Percentiles rank a stretch among this genome's conserved stretches.
Conservation (phyloP, 2,797 vertebrate species). For the Manis pentadactyla region DNA sequence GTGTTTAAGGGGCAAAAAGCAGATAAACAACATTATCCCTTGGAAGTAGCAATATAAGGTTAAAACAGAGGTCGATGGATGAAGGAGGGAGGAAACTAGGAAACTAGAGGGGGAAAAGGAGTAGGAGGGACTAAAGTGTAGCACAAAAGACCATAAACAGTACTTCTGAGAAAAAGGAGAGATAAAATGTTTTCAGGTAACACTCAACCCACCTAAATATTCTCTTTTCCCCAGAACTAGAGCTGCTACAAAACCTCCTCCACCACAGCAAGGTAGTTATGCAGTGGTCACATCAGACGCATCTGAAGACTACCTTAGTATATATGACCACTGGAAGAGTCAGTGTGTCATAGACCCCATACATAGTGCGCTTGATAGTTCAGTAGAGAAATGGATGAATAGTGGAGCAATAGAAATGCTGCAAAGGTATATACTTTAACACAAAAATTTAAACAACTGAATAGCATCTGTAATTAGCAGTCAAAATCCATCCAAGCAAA, state of each 20-base stretch:
- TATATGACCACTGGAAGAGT: background rate
- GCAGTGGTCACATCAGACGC: background rate
- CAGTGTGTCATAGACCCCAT: background rate
- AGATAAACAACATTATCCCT: background rate
- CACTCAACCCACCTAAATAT: background rate
- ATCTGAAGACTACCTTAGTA: background rate
- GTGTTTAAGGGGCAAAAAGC: background rate
- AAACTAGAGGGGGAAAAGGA: background rate
- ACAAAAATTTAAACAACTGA: background rate
- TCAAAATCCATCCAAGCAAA: conserved; percentile 48
- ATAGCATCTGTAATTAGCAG: conserved; percentile 25
- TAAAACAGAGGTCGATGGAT: background rate
- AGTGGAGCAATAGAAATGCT: background rate
- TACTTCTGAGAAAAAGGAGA: background rate
- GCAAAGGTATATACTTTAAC: background rate
- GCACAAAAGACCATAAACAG: background rate
- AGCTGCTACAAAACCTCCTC: background rate
- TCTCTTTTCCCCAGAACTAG: background rate
- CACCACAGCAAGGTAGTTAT: background rate
- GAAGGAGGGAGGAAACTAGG: background rate
- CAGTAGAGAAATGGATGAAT: background rate
- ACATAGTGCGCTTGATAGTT: background rate
- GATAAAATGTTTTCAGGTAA: background rate
- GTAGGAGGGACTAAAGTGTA: background rate
- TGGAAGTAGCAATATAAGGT: background rate